A percentile compares a stretch with the other conserved stretches of the same genome.
These are phyloP conservation scores for Vollenhovia emeryi DNA, from an alignment of 1,140 invertebrate species.

Conservation along the genomic window DNA sequence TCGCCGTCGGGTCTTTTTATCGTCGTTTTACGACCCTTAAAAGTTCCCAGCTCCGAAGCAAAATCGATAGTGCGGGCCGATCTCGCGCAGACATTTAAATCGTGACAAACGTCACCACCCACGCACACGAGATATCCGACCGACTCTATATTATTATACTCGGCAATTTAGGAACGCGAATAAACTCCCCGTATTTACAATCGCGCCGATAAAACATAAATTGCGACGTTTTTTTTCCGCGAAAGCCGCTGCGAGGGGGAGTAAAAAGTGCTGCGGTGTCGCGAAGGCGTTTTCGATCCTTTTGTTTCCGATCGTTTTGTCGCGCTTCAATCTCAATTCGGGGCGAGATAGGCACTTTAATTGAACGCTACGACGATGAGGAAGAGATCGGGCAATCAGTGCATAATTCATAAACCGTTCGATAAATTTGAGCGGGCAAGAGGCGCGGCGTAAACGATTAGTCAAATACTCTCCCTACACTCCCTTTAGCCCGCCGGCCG, in stretches of 20 bases:
- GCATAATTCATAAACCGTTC: constrained; percentile 73
- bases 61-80: constrained; percentile 68
- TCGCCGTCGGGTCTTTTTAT: constrained; percentile 67
- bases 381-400: background rate
- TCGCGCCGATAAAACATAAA: constrained; percentile 64
- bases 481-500: constrained; percentile 53
- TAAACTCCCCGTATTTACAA: constrained; percentile 71
- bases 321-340: background rate
- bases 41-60: constrained; percentile 57
- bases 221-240: constrained; percentile 30
- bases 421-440: constrained; percentile 34
- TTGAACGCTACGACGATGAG: background rate
- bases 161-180: constrained; percentile 68
- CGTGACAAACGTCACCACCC: constrained; percentile 74
- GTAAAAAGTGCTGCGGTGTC: constrained; percentile 8
- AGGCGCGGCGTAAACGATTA: constrained; percentile 43
- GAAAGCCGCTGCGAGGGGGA: constrained; percentile 5
- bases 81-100: constrained; percentile 70
- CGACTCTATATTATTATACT: constrained; percentile 61
- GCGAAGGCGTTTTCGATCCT: background rate
- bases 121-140: constrained; percentile 65
- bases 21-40: constrained; percentile 70
- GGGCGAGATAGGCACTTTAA: background rate
- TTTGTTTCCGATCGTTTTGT: background rate
- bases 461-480: constrained; percentile 52